Conservation (phyloP, 1,140 invertebrate genomes). For the Streblospio benedicti region DNA sequence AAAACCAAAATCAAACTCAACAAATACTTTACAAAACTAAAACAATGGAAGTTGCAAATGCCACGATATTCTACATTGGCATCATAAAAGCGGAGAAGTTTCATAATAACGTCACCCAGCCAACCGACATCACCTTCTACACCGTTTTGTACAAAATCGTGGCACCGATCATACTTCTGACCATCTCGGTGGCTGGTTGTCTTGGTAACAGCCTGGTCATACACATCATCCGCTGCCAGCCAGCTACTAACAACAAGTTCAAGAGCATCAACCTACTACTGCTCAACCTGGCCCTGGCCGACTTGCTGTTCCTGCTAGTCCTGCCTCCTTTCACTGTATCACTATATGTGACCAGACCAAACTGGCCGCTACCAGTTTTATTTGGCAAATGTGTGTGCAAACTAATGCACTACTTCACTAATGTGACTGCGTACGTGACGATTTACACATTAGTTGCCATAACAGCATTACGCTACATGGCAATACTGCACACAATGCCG, state of each 20-base stretch:
- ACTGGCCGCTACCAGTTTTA: no score
- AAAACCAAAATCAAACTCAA: no score
- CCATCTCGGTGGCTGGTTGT: no score
- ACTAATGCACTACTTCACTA: constrained; percentile 17
- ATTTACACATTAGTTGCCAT: constrained; percentile 87
- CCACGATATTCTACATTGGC: no score
- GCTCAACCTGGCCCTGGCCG: constrained; percentile 62
- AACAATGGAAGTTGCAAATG: no score
- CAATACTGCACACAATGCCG: neutral
- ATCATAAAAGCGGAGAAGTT: no score
- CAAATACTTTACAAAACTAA: no score
- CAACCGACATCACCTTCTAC: no score
- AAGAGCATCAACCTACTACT: constrained; percentile 60
- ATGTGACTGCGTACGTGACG: constrained; percentile 76
- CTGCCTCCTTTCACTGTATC: constrained; percentile 7
- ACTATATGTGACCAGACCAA: neutral
- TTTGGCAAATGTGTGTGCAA: constrained; percentile 10
- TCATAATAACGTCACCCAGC: no score
- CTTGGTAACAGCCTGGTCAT: constrained; percentile 51
- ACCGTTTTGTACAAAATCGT: no score
- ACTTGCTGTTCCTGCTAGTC: constrained; percentile 49
- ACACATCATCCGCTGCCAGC: constrained; percentile 49
- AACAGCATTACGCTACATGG: constrained; percentile 64
- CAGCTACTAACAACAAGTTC: constrained; percentile 47
- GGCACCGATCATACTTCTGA: no score